Conservation (phyloP, 2,797 vertebrate species). For the Muraenolepis orangiensis region DNA sequence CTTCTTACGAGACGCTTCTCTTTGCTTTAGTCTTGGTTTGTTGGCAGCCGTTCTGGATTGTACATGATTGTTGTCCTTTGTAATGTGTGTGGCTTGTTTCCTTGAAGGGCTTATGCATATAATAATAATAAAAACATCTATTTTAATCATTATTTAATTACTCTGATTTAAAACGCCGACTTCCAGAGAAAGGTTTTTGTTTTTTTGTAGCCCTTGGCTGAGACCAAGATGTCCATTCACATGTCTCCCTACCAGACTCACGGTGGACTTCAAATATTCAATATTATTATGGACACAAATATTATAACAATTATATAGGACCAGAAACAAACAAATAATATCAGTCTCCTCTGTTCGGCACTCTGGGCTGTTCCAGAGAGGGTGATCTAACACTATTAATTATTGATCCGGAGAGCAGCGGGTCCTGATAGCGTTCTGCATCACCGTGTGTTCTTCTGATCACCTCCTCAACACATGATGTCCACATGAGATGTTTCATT, state of each 20-base stretch:
- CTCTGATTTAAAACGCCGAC: constrained; percentile 33
- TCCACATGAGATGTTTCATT: not conserved
- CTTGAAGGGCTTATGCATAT: constrained; percentile 77
- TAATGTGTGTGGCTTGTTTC: constrained; percentile 60
- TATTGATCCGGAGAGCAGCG: not conserved
- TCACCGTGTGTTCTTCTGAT: not conserved
- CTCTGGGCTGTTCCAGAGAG: not conserved
- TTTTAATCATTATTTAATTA: constrained; percentile 62
- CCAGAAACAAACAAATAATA: not conserved
- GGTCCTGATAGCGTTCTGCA: not conserved
- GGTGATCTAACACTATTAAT: not conserved
- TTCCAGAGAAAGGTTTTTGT: constrained; percentile 42
- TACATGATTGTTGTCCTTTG: constrained; percentile 49
- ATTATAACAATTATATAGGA: not conserved
- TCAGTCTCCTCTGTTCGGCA: not conserved
- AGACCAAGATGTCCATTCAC: constrained; percentile 71
- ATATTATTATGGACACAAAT: too few relatives aligned
- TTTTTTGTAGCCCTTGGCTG: constrained; percentile 42
- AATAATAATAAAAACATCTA: constrained; percentile 46
- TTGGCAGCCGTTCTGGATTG: constrained; percentile 50
- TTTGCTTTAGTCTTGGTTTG: constrained; percentile 24
- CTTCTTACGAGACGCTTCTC: constrained; percentile 3
- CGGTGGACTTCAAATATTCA: too few relatives aligned
- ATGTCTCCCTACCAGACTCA: constrained; percentile 47
- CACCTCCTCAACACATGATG: not conserved